Conservation (phyloP, 2,797 vertebrate genomes). For the Eospalax fontanierii region DNA sequence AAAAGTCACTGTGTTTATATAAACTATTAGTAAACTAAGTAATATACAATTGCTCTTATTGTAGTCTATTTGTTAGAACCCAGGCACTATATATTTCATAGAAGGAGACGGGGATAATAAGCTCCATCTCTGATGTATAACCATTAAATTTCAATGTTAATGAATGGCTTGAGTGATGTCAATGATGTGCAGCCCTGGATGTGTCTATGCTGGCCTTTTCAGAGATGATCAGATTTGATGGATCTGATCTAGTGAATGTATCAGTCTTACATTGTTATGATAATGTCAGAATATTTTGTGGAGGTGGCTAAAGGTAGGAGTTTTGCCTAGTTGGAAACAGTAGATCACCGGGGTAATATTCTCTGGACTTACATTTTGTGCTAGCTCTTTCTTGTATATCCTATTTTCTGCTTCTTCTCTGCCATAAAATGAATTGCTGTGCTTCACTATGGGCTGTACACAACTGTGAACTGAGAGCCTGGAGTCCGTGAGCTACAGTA, state of each 20-base stretch:
- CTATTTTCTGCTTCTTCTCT: neutral
- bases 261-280: neutral
- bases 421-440: neutral
- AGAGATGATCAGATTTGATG: neutral
- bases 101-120: neutral
- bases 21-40: neutral
- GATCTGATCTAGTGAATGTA: neutral
- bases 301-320: too few species aligned
- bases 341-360: too few species aligned
- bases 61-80: neutral
- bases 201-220: neutral
- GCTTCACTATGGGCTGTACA: neutral
- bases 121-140: neutral
- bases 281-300: neutral
- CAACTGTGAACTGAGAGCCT: neutral
- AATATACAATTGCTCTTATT: neutral
- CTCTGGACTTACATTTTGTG: neutral
- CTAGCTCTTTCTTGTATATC: neutral
- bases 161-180: neutral
- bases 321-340: neutral
- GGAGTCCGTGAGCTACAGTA: neutral
- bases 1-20: neutral
- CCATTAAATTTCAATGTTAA: neutral
- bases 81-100: neutral
- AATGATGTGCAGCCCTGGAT: neutral